Conservation (phyloP, 2,888 invertebrate genomes). For the Muschampia staudingeri region DNA sequence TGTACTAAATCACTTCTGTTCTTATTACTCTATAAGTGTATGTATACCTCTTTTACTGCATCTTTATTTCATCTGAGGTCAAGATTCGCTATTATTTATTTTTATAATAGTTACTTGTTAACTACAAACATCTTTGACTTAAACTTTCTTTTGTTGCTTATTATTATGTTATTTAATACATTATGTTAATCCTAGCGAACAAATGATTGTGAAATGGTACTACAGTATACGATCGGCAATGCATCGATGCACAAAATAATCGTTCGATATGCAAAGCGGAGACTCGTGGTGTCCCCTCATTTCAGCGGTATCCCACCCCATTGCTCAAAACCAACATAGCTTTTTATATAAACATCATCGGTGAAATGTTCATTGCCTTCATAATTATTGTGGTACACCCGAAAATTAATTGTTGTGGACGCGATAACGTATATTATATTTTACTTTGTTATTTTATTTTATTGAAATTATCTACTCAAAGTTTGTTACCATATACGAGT, state of each 20-base stretch:
- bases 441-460: not conserved
- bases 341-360: slow-evolving; percentile 82
- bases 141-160: too few species aligned
- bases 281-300: slow-evolving; percentile 74
- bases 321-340: slow-evolving; percentile 81
- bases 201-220: slow-evolving; percentile 48
- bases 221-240: slow-evolving; percentile 55
- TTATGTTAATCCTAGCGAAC: slow-evolving; percentile 46
- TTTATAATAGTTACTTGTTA: too few species aligned
- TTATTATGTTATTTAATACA: slow-evolving; percentile 16
- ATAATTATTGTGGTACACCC: slow-evolving; percentile 44
- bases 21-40: too few species aligned
- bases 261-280: slow-evolving; percentile 81
- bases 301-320: slow-evolving; percentile 81
- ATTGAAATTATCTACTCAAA: not conserved
- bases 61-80: too few species aligned
- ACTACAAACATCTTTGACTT: too few species aligned
- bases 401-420: slow-evolving; percentile 38
- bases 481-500: too few species aligned
- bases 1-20: too few species aligned
- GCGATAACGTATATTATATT: not conserved
- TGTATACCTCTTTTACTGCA: too few species aligned
- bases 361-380: slow-evolving; percentile 41
- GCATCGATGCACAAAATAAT: slow-evolving; percentile 81
- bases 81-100: too few species aligned